A percentile compares a stretch with the other conserved stretches of the same genome.
These are phyloP conservation scores for Miniopterus natalensis DNA, from an alignment of 2,113 vertebrate species.

Conservation along the genomic window DNA sequence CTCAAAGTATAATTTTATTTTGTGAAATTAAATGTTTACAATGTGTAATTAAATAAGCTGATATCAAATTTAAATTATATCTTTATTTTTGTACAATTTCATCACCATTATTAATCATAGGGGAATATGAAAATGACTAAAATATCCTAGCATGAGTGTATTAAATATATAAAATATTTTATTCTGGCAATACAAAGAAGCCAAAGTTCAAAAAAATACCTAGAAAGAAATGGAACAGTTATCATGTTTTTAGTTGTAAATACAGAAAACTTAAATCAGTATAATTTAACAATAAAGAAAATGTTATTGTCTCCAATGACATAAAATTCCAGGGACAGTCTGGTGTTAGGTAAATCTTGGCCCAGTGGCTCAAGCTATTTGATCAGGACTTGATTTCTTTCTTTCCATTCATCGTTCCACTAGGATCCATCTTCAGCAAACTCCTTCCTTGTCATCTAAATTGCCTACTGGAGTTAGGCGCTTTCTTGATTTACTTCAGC, in stretches of 20 bases:
- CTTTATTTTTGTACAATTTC: constrained; percentile 27
- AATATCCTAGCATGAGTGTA: not conserved
- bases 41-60: not conserved
- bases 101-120: not conserved
- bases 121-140: not conserved
- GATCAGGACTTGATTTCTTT: not conserved
- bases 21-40: not conserved
- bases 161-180: constrained; percentile 15
- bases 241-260: not conserved
- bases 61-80: constrained; percentile 13
- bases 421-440: not conserved
- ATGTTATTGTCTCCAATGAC: not conserved
- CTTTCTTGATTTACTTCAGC: not conserved
- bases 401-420: not conserved
- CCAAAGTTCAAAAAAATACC: constrained; percentile 31
- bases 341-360: not conserved
- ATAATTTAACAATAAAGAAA: not conserved
- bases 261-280: not conserved
- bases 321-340: not conserved
- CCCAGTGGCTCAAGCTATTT: not conserved
- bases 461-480: not conserved
- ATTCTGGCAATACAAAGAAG: not conserved
- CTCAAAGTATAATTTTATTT: constrained; percentile 17
- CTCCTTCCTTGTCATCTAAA: not conserved
- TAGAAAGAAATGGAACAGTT: not conserved